phyloP scores from a whole-genome alignment of 2,888 invertebrate genomes.

The Drosophila niveifrons region DNA sequence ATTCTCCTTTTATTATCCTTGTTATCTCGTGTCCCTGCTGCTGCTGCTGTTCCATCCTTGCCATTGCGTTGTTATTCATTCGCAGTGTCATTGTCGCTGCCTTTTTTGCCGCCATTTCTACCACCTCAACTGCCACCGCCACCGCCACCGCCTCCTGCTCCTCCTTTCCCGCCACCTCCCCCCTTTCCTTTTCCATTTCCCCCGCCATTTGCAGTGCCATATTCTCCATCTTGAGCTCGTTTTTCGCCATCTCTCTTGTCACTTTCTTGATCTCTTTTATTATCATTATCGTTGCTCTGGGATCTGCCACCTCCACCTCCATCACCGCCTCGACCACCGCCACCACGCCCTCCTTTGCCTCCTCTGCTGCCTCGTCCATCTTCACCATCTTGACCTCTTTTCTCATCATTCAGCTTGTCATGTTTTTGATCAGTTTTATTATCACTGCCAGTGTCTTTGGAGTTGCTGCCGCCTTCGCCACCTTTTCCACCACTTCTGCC shows the following conservation, averaged over 20 bases:
- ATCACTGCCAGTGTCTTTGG: background rate
- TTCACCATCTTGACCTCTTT: background rate
- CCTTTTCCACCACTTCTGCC: background rate
- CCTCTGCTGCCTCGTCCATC: background rate
- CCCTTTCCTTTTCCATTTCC: background rate
- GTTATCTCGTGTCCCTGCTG: background rate
- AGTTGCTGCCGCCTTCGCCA: constrained; percentile 6
- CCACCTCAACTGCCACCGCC: constrained; percentile 20
- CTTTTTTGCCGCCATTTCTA: constrained; percentile 8
- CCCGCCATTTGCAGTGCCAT: constrained; percentile 5
- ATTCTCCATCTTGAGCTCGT: constrained; percentile 6
- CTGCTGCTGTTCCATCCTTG: background rate
- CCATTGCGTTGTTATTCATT: background rate
- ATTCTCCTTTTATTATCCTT: constrained; percentile 4
- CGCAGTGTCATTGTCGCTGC: background rate
- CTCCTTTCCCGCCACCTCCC: background rate
- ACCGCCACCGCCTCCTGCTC: background rate
- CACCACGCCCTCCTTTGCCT: background rate
- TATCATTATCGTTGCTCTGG: background rate
- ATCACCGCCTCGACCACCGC: background rate
- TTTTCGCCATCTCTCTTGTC: constrained; percentile 2
- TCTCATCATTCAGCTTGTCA: background rate
- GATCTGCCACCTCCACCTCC: background rate
- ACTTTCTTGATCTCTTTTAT: background rate
- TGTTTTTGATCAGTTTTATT: constrained; percentile 1